Base-by-base conservation (phyloP, 2,888 invertebrate species). In the Hemithea aestivaria region DNA sequence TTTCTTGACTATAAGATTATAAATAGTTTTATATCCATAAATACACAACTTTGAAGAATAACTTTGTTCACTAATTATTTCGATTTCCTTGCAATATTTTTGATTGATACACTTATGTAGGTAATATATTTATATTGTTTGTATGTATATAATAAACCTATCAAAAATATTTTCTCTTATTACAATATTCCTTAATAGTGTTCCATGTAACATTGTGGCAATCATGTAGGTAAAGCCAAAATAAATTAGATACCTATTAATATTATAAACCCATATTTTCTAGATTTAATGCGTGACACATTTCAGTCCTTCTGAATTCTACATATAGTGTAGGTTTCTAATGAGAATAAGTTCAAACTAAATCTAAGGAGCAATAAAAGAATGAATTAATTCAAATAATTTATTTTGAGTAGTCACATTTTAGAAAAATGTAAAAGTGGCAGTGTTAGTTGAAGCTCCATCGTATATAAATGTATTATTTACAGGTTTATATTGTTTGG, bases 391-490 rank as follows among this genome's bases (percentile, higher is more conserved):
- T 33, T 11, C 16, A 29, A 51, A 57, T 51, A 49, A 58, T 60
- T 63, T 66, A 65, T 55, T 59, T 35, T 22, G 40, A 36, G 31
- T 25, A 39, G 33, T 16, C 35, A 37, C 23, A 37, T 40, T 56
- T 89, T n/a, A n/a, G n/a, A n/a, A 96, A 70, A 96, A 90, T 63
- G 90, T 91, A 76, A 94, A 95, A 29, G 94, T 93, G 27, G 91
- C 91, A 35, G 96, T 94, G 53, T 93, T 95, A 35, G 96, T 94
- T 43, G 94, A 94, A 56, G 96, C 95, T 31, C 95, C 98, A 88
- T 99, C 98, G 81, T 97, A 98, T 55, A 99, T 92, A 74, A 96
- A 95, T 0, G 96, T 96, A 79, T 99, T 98, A 78, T 98, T 93
- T 38, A 99, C 90, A 22, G 99, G 99, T 64, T 96, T 95, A 79